A percentile compares a stretch with the other conserved stretches of the same genome.
phyloP scores from a whole-genome alignment of 2,888 invertebrate species.

The Crepidodera aurea region DNA sequence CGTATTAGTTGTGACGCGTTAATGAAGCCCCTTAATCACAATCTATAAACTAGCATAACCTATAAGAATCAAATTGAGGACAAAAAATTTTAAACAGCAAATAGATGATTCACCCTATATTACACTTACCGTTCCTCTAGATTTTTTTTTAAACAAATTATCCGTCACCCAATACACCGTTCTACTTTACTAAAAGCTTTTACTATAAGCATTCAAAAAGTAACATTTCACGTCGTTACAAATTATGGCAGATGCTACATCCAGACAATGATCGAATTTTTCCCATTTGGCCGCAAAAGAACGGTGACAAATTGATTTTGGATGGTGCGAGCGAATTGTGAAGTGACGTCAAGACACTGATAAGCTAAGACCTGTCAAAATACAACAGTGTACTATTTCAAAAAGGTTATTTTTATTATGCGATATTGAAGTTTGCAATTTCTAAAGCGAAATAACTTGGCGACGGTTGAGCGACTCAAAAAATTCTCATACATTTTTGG shows the following conservation, averaged over 20 bases:
- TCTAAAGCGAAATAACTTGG: not conserved
- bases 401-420: constrained; percentile 5
- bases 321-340: not conserved
- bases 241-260: constrained; percentile 2
- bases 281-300: constrained; percentile 3
- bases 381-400: constrained; percentile 9
- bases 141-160: not conserved
- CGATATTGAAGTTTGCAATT: constrained; percentile 11
- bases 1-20: too few relatives aligned
- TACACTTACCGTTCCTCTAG: too few relatives aligned
- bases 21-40: too few relatives aligned
- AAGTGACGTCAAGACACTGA: not conserved
- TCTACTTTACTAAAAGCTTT: too few relatives aligned
- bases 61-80: too few relatives aligned
- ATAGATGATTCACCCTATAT: too few relatives aligned
- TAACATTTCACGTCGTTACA: not conserved
- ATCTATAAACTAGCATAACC: too few relatives aligned
- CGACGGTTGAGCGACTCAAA: not conserved
- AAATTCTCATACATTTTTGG: constrained; percentile 9
- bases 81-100: too few relatives aligned
- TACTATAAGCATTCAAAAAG: not conserved
- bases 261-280: not conserved
- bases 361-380: constrained; percentile 1
- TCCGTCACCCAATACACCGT: too few relatives aligned
- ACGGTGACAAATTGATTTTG: constrained; percentile 5